Evolutionary conservation across 2,888 invertebrate genomes (phyloP), one percentile per base, ranked within the genome.

Genomic region (Leptopterna dolabrata): DNA sequence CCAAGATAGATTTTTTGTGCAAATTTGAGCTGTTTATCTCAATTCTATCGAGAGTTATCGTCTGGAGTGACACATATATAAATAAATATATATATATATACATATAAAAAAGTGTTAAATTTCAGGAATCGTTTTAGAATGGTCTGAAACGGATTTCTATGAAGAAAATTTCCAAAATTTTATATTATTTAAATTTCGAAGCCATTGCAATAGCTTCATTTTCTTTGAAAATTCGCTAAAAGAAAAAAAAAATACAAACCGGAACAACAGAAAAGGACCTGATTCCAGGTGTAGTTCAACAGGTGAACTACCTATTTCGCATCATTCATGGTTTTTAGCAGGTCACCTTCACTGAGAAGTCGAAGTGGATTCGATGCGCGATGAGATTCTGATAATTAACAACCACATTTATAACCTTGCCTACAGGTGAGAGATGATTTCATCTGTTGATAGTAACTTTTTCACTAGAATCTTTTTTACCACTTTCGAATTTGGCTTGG

Each of bases 401-500:
- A 30, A 36, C 78, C 45, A 45, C 78, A 27, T 63, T 63, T 24
- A 24, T 63, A 24, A 63, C 63, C 63, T 63, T 63, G 27, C 24
- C 78, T 78, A 70, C 70, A 19, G 24, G 24, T 9, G 29, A 30
- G 43, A 83, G 83, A 19, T 11, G 63, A 7, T 85, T 85, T 85
- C 85, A 85, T 85, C 85, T 85, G 85, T 85, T 85, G 85, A 85
- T 85, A 27, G 85, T 85, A n/a, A 85, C 85, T 45, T 85, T 85
- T 85, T 85, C 85, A 27, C 43, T 45, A 29, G 85, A n/a, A 63
- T 85, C 85, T n/a, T 73, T 85, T 78, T 86, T 86, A 24, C 86
- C 78, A 36, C 93, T 94, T 92, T 96, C 96, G 91, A 96, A 96
- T 91, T 95, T 96, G 90, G 96, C 96, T 90, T 96, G 96, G 90